Base-by-base conservation (phyloP, 2,888 invertebrate species). In the Drosophila nr. perissopoda region DNA sequence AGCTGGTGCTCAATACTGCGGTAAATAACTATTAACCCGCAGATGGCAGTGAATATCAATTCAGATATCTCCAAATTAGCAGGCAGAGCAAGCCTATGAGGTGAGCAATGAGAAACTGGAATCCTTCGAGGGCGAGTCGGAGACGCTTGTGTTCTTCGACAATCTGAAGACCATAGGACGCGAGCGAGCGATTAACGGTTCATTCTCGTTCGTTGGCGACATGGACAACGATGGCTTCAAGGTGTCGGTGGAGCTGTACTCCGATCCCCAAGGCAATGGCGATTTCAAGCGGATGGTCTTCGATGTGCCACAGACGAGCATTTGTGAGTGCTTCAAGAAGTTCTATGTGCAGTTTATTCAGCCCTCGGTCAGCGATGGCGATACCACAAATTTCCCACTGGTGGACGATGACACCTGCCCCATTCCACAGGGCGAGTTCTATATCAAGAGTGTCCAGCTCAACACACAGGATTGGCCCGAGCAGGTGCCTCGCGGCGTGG, bases 281-380 rank as follows among this genome's bases (percentile, higher is more conserved):
- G 80, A 91, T 5, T 91, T 79, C 38, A 86, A 89, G 42, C 81
- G 87, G 1, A 85, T 91, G 78, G 89, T 83, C 18, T 80, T 89
- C 73, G 91, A 89, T 54, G 85, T 91, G 16, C 91, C 91, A 0
- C 83, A 75, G 33, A 90, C 90, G 0, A 77, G 75, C 16, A 85
- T 91, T 5, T 91, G 91, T 57, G 91, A 91, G 13, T 91, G 86
- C 38, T 87, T 91, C 62, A 84, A 90, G 21, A 90, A 91, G 52
- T 87, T 91, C 57, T 91, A 85, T 27, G 81, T 81, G 0, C 87
- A 91, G 57, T 87, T 91, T 31, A 79, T 90, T 0, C 90, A 91
- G 65, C 90, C 90, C 0, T 89, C 91, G 0, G 7, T 91, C 5
- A 68, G 51, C n/a, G 48, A 73, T 5, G 90, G 80, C 18, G 89